Conservation (phyloP, 2,113 vertebrate species). For the Paedocypris sp. region DNA sequence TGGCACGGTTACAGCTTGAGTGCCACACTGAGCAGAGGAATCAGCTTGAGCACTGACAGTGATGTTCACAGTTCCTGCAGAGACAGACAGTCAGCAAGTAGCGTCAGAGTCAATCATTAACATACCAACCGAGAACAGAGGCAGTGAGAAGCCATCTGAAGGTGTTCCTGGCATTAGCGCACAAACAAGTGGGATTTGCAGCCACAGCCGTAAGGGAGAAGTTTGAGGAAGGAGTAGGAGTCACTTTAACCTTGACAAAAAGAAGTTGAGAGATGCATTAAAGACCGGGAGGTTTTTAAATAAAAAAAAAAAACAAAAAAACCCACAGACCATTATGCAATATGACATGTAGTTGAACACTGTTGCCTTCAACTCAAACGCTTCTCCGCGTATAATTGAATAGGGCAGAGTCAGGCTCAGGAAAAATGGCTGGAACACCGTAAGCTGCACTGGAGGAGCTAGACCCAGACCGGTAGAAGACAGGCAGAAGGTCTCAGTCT, state of each 20-base stretch:
- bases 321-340: constrained; percentile 66
- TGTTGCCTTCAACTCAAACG: constrained; percentile 72
- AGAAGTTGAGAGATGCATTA: background rate
- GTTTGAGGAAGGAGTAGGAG: constrained; percentile 42
- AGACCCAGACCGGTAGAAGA: constrained; percentile 69
- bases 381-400: constrained; percentile 73
- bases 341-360: constrained; percentile 69
- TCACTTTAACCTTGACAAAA: constrained; percentile 54
- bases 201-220: constrained; percentile 49
- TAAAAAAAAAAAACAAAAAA: background rate
- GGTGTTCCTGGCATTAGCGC: constrained; percentile 49
- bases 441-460: constrained; percentile 56
- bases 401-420: constrained; percentile 74
- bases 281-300: background rate
- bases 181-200: constrained; percentile 55
- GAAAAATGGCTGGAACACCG: constrained; percentile 78
- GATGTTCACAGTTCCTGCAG: constrained; percentile 60
- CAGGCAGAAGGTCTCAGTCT: constrained; percentile 69
- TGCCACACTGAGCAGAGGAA: constrained; percentile 49
- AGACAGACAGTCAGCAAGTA: background rate
- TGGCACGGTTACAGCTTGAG: constrained; percentile 55
- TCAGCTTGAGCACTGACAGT: constrained; percentile 61
- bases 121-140: constrained; percentile 55
- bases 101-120: background rate
- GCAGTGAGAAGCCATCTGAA: constrained; percentile 54